Percentiles rank a stretch among this genome's conserved stretches.
phyloP scores from a whole-genome alignment of 2,888 invertebrate species.

The Melieria picta region DNA sequence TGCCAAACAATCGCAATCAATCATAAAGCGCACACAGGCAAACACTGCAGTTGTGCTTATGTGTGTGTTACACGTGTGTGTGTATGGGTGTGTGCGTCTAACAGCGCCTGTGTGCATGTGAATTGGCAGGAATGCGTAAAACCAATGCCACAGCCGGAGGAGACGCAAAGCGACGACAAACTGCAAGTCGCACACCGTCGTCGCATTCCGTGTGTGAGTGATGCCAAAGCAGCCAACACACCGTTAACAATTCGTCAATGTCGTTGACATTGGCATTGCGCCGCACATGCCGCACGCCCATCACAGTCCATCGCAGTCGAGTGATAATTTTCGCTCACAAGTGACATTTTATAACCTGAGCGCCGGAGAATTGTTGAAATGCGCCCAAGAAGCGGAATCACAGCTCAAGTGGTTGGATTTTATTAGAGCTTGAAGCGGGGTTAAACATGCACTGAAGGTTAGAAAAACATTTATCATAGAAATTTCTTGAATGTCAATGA shows the following conservation, averaged over 20 bases:
- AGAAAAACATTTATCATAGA: background rate
- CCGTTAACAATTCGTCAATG: constrained; percentile 32
- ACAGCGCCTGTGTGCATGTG: background rate
- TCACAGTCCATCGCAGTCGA: constrained; percentile 26
- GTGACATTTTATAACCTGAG: constrained; percentile 28
- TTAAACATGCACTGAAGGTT: constrained; percentile 2
- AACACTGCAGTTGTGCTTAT: background rate
- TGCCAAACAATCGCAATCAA: constrained; percentile 55
- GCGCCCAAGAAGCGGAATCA: no score
- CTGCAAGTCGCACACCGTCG: constrained; percentile 9
- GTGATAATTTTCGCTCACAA: constrained; percentile 25
- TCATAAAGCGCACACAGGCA: constrained; percentile 52
- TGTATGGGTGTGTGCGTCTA: background rate
- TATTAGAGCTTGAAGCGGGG: constrained; percentile 9
- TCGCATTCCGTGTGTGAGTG: background rate
- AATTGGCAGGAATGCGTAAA: constrained; percentile 29
- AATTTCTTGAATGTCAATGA: background rate
- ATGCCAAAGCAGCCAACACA: background rate
- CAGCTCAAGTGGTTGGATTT: background rate
- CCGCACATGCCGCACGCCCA: constrained; percentile 2
- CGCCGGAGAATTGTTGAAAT: no score
- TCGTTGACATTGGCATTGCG: constrained; percentile 31
- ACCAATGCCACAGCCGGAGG: constrained; percentile 19
- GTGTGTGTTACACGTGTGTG: background rate
- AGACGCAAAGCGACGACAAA: constrained; percentile 1